A percentile compares a stretch with the other conserved stretches of the same genome.
Evolutionary conservation across 2,888 invertebrate genomes (phyloP).

Genomic region (Diaperis boleti): DNA sequence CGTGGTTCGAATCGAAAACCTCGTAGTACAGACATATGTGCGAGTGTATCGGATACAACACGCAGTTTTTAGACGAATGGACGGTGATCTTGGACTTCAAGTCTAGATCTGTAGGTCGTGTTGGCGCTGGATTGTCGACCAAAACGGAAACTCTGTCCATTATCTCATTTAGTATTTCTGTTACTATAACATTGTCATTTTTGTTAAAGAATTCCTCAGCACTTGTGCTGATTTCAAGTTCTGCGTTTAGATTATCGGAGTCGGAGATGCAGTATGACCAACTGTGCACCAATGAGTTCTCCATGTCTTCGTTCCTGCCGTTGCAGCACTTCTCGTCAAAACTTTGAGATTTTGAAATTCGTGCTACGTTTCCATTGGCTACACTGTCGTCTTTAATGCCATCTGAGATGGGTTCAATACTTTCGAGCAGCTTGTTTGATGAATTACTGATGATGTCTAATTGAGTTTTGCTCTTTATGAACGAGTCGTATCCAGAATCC

Average conservation of each 20-base stretch:
- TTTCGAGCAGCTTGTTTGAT: constrained; percentile 57
- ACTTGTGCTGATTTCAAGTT: constrained; percentile 71
- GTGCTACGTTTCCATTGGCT: constrained; percentile 40
- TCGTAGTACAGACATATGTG: constrained; percentile 86
- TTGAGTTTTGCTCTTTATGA: constrained; percentile 52
- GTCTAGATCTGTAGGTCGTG: constrained; percentile 56
- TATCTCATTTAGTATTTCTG: constrained; percentile 72
- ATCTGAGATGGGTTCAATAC: constrained; percentile 63
- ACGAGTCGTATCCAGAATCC: constrained; percentile 62
- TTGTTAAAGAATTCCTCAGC: constrained; percentile 77
- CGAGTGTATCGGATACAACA: constrained; percentile 82
- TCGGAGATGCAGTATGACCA: constrained; percentile 69
- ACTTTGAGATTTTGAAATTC: constrained; percentile 62
- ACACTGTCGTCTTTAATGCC: constrained; percentile 57
- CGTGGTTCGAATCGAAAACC: constrained; percentile 81
- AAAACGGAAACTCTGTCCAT: constrained; percentile 68
- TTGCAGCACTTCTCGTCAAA: constrained; percentile 63
- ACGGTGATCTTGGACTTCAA: constrained; percentile 53
- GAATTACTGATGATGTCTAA: constrained; percentile 47
- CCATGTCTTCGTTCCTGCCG: constrained; percentile 62
- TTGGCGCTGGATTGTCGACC: constrained; percentile 4
- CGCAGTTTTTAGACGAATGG: constrained; percentile 58
- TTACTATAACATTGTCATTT: constrained; percentile 66
- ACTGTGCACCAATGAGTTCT: constrained; percentile 69
- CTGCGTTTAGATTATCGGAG: constrained; percentile 65